phyloP scores from a whole-genome alignment of 2,113 vertebrate species.

The Manacus vitellinus region DNA sequence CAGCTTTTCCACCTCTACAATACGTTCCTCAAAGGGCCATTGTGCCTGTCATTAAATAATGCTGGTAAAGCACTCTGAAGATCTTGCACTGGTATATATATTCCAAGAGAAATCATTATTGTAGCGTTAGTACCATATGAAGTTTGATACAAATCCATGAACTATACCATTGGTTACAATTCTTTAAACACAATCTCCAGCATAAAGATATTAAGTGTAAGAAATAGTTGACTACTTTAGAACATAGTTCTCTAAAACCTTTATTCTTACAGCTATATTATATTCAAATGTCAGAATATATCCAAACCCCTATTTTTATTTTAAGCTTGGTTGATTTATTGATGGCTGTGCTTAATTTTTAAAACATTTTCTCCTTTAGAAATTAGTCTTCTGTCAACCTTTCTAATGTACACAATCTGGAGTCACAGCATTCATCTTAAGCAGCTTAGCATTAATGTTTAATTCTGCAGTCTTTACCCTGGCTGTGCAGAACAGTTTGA shows the following conservation, averaged over 20 bases:
- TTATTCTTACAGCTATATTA: slow-evolving; percentile 62
- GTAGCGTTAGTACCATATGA: background rate
- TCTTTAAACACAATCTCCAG: slow-evolving; percentile 40
- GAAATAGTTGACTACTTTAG: slow-evolving; percentile 41
- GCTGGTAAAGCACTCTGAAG: slow-evolving; percentile 53
- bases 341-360: slow-evolving; percentile 73
- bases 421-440: slow-evolving; percentile 44
- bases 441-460: slow-evolving; percentile 66
- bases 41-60: slow-evolving; percentile 56
- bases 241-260: slow-evolving; percentile 24
- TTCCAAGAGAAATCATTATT: slow-evolving; percentile 6
- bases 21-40: slow-evolving; percentile 34
- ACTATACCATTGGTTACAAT: slow-evolving; percentile 33
- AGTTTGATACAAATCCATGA: slow-evolving; percentile 56
- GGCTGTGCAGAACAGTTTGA: slow-evolving; percentile 40
- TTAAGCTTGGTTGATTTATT: slow-evolving; percentile 68
- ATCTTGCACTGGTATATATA: slow-evolving; percentile 9
- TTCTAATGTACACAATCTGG: slow-evolving; percentile 51
- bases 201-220: slow-evolving; percentile 45
- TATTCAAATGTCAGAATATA: slow-evolving; percentile 64
- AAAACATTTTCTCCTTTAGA: slow-evolving; percentile 68
- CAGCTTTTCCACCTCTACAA: slow-evolving; percentile 48
- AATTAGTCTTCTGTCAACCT: slow-evolving; percentile 69
- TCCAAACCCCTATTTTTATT: slow-evolving; percentile 51
- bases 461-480: slow-evolving; percentile 49